Conservation (phyloP, 1,140 invertebrate species). For the Aphis gossypii region DNA sequence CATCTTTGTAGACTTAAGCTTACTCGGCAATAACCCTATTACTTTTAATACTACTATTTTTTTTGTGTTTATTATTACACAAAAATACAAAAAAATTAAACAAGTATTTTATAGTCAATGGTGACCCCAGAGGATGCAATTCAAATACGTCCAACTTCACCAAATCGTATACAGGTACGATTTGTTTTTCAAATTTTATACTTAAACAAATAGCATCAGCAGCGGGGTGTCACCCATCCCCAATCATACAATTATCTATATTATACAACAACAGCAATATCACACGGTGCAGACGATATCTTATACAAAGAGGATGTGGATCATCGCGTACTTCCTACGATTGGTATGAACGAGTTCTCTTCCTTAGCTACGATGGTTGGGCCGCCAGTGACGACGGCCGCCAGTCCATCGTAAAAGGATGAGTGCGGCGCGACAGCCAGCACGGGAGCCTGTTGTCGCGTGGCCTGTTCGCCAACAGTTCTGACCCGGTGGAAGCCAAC, state of each 20-base stretch:
- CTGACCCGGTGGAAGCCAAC: slow-evolving; percentile 81
- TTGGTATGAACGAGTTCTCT: slow-evolving; percentile 77
- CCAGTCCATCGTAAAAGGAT: slow-evolving; percentile 86
- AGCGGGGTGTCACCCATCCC: neutral
- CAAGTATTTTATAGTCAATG: neutral
- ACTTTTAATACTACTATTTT: no score
- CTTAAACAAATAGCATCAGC: neutral
- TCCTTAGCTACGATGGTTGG: slow-evolving; percentile 89
- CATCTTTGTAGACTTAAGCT: no score
- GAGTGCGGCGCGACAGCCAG: slow-evolving; percentile 90
- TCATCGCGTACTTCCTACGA: slow-evolving; percentile 84
- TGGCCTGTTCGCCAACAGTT: slow-evolving; percentile 73
- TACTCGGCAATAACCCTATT: no score
- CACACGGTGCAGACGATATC: neutral
- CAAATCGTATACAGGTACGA: neutral
- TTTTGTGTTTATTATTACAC: neutral
- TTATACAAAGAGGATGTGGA: neutral
- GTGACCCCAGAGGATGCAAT: neutral
- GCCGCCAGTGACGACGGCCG: slow-evolving; percentile 79
- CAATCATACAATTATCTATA: neutral
- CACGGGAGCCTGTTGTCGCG: slow-evolving; percentile 79
- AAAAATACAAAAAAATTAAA: neutral
- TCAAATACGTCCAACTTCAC: neutral
- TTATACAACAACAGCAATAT: neutral
- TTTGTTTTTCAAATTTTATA: neutral